A percentile compares a stretch with the other conserved stretches of the same genome.
phyloP scores from a whole-genome alignment of 2,797 vertebrate species.

The Helostoma temminkii region DNA sequence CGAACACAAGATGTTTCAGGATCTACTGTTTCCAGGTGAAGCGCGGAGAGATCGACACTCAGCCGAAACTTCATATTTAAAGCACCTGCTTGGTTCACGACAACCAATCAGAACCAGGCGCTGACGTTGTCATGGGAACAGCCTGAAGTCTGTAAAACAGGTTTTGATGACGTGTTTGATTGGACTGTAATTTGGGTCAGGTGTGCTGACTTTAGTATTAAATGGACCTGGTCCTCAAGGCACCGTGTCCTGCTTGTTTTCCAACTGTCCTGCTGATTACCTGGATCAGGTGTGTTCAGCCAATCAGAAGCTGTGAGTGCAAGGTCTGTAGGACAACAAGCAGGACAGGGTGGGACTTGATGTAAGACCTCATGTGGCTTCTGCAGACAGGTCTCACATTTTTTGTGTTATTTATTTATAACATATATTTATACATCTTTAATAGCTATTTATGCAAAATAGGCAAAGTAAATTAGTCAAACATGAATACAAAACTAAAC shows the following conservation, averaged over 20 bases:
- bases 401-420: too few relatives aligned
- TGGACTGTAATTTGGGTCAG: background rate
- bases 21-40: background rate
- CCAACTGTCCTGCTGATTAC: background rate
- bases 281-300: background rate
- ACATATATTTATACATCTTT: too few relatives aligned
- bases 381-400: too few relatives aligned
- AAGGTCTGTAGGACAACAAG: too few relatives aligned
- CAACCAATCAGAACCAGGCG: constrained; percentile 66
- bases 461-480: too few relatives aligned
- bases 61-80: constrained; percentile 40
- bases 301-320: too few relatives aligned
- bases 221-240: too few relatives aligned
- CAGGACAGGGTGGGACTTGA: too few relatives aligned
- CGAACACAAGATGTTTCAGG: background rate
- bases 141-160: constrained; percentile 33
- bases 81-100: constrained; percentile 37
- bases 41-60: accelerated
- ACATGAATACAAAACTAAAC: too few relatives aligned
- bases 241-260: too few relatives aligned
- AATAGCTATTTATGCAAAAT: too few relatives aligned
- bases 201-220: constrained; percentile 30
- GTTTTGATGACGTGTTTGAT: constrained; percentile 23
- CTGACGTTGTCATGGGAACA: constrained; percentile 52
- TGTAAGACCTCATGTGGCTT: too few relatives aligned